Conservation (phyloP, 2,888 invertebrate species). For the Cetonia aurata region DNA sequence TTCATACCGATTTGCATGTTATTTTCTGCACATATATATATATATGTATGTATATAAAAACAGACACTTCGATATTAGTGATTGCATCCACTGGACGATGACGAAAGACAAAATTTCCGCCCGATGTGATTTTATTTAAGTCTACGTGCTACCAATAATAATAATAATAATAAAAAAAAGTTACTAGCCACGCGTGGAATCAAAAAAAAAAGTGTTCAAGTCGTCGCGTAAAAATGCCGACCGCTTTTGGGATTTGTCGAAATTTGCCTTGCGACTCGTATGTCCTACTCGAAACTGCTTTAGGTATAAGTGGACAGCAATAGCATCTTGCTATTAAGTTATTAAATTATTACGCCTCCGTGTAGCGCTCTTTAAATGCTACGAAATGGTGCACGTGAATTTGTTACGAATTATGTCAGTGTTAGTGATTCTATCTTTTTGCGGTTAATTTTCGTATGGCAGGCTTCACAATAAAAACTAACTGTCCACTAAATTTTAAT, state of each 20-base stretch:
- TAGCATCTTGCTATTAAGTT: conserved; percentile 66
- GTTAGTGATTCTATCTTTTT: conserved; percentile 11
- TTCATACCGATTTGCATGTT: conserved; percentile 49
- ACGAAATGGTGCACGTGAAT: conserved; percentile 65
- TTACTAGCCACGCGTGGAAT: too few species aligned
- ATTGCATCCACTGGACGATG: background rate
- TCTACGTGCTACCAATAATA: too few species aligned
- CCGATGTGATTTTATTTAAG: background rate
- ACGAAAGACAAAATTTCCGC: too few species aligned
- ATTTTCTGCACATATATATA: conserved; percentile 58
- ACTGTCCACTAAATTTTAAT: too few species aligned
- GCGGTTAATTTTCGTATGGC: background rate
- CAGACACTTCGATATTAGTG: too few species aligned
- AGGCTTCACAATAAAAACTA: background rate
- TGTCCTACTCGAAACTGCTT: conserved; percentile 65
- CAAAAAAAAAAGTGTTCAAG: background rate
- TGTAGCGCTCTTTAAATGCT: conserved; percentile 63
- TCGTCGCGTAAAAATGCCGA: conserved; percentile 16
- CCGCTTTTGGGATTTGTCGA: conserved; percentile 36
- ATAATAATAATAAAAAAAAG: too few species aligned
- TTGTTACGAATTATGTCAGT: conserved; percentile 42
- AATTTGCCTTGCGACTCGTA: conserved; percentile 42
- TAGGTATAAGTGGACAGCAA: conserved; percentile 66
- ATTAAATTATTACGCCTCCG: conserved; percentile 68
- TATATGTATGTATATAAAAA: too few species aligned